A percentile compares a stretch with the other conserved stretches of the same genome.
phyloP scores from a whole-genome alignment of 2,797 vertebrate species.

The Triplophysa yarkandensis region DNA sequence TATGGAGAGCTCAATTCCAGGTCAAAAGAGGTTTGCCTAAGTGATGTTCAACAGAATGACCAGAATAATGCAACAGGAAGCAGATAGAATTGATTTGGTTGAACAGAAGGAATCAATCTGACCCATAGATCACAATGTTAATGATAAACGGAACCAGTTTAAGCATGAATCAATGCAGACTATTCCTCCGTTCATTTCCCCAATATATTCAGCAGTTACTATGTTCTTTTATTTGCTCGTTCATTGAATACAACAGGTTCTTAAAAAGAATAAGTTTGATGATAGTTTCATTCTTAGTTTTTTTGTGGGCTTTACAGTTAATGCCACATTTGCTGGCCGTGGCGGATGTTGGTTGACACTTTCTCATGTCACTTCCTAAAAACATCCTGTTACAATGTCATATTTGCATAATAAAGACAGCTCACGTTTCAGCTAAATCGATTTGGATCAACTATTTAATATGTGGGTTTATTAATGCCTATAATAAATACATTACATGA shows the following conservation, averaged over 20 bases:
- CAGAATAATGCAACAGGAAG: constrained; percentile 6
- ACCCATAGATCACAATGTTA: constrained; percentile 10
- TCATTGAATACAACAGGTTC: not conserved
- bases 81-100: not conserved
- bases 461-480: not conserved
- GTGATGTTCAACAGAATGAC: not conserved
- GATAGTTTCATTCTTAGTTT: not conserved
- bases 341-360: constrained; percentile 26
- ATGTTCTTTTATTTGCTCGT: not conserved
- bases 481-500: too few species aligned
- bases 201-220: too few species aligned
- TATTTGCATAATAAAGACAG: constrained; percentile 10
- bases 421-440: not conserved
- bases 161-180: constrained; percentile 12
- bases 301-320: constrained; percentile 9
- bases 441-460: not conserved
- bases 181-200: too few species aligned
- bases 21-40: not conserved
- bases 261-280: not conserved
- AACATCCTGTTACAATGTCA: constrained; percentile 14
- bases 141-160: not conserved
- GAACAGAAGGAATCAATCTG: constrained; percentile 6
- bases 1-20: not conserved
- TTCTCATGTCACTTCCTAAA: constrained; percentile 34
- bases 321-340: constrained; percentile 9